Evolutionary conservation across 2,888 invertebrate genomes (phyloP), one percentile per base, ranked within the genome.

Genomic region (Caenorhabditis auriculariae): DNA sequence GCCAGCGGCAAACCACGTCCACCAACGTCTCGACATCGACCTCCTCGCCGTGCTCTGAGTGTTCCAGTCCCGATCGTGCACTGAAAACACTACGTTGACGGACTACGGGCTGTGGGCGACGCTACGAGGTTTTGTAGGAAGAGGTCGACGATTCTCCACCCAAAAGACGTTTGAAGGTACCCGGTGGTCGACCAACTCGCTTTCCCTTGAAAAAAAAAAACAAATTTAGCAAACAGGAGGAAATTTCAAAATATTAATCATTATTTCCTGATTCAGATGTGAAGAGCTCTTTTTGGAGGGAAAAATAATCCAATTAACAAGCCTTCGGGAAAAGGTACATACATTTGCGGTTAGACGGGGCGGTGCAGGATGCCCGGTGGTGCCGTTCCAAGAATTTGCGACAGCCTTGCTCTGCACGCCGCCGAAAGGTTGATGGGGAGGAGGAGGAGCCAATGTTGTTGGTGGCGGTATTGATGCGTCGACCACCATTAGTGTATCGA

Each of bases 1-100:
- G 57, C 74, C 74, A 74, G 15, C 49, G 43, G 39, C 74, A 74
- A 15, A 44, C 47, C 15, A 63, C 28, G 43, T 70, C 72, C 21
- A 52, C 63, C 24, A 60, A 39, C n/a, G 64, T 47, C 28, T 66
- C 67, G 4, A 60, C 69, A 37, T 72, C 70, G 21, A 61, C 42
- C 1, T 53, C 60, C 7, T 52, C 57, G 29, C 56, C 66, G 12
- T 54, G 32, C 5, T 50, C 42, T 28, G 51, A n/a, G n/a, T n/a
- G n/a, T n/a, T 19, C 23, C 42, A 32, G 7, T 51, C 51, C n/a
- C 51, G 43, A 29, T 43, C 43, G 24, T 41, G 32, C 12, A 50
- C 28, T 15, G 12, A 19, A 17, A 27, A 15, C 17, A 19, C 6
- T 19, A 46, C 48, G 17, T 48, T 24, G 48, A 37, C 35, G 38